Evolutionary conservation across 2,888 invertebrate species (phyloP), one percentile per base, ranked within the genome.

Genomic region (Epinotia bilunana): DNA sequence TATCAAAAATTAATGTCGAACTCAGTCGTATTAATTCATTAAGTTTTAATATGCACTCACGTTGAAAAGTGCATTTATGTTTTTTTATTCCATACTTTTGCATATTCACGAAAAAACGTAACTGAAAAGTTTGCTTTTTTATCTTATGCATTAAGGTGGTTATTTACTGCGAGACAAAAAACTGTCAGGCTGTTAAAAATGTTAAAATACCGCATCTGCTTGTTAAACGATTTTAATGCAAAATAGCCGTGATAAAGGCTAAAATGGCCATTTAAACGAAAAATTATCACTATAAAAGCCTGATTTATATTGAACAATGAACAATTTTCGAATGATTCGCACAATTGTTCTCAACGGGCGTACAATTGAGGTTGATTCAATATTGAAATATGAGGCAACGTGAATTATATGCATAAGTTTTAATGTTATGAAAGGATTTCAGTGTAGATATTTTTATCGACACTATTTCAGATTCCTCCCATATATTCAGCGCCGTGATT

Each of bases 241-340:
- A 69, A 58, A 43, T 23, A 23, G 3, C 43, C 16, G 43, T 43
- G 58, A 58, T 69, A 69, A 69, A 58, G 58, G 23, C 46, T 46
- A 16, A 23, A 60, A 62, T 53, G 61, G 9, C 70, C 33, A 63
- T 69, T 74, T 74, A 16, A 69, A 49, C 57, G 46, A 28, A 69
- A 69, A 69, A 63, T 74, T 43, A 67, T 67, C 28, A 49, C 70
- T 33, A 57, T 72, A 72, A 71, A 67, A 70, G 61, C 43, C 65
- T 67, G 74, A 65, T 74, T 75, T 62, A 75, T 67, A 60, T 65
- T 43, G 67, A 65, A 72, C 75, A 75, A 75, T 72, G 75, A 60
- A 61, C 39, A 72, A 75, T 75, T 75, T 67, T 23, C 53, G 53
- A 74, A 74, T 74, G 60, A 71, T 65, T 71, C 74, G 74, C 20